Conservation (phyloP, 2,797 vertebrate genomes). For the Chiroxiphia lanceolata region DNA sequence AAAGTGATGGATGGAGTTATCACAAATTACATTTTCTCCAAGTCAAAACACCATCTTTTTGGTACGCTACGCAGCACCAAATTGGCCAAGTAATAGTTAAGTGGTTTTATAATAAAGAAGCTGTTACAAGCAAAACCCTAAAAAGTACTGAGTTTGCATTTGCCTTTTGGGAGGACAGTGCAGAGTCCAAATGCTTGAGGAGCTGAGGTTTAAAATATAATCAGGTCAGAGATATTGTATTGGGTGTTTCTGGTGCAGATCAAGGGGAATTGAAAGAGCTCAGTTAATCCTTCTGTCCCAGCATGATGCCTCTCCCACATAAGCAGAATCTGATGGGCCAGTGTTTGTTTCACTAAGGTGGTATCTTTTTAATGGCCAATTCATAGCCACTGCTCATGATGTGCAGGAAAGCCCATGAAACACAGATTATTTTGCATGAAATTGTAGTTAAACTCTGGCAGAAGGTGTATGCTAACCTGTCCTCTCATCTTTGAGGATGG, state of each 20-base stretch:
- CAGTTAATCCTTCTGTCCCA: not conserved
- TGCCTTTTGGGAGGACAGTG: not conserved
- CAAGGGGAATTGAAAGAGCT: slow-evolving; percentile 21
- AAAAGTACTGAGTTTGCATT: not conserved
- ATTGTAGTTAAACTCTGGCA: not conserved
- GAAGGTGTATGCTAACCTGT: not conserved
- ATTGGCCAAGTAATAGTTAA: not conserved
- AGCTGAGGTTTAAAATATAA: slow-evolving; percentile 4
- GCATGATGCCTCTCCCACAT: not conserved
- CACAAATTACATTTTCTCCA: not conserved
- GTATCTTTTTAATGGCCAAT: not conserved
- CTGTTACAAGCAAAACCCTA: not conserved
- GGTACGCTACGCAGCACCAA: not conserved
- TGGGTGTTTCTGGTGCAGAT: not conserved
- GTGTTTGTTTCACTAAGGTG: not conserved
- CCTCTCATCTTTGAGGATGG: not conserved
- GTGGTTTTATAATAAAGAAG: not conserved
- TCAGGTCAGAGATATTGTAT: not conserved
- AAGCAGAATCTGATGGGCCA: not conserved
- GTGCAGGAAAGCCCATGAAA: not conserved
- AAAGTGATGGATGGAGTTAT: slow-evolving; percentile 8
- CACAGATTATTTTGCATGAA: not conserved
- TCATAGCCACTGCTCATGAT: not conserved
- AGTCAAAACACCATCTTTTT: not conserved
- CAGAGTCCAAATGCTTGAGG: not conserved